Percentiles rank a stretch among this genome's conserved stretches.
Conservation (phyloP, 2,113 vertebrate species). For the Pachycephala philippinensis region DNA sequence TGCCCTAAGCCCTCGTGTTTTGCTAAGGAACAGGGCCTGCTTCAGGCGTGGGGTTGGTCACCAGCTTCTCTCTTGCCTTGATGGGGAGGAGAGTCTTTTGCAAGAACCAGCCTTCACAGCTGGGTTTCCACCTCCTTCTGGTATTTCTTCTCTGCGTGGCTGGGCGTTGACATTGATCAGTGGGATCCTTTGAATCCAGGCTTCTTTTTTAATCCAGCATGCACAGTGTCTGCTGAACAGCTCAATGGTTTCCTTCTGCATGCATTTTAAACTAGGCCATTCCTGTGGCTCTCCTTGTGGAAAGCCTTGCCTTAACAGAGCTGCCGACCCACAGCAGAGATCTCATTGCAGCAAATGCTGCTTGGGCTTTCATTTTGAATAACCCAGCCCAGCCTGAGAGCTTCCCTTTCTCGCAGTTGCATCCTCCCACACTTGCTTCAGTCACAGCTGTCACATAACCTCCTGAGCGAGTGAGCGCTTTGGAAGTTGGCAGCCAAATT, state of each 20-base stretch:
- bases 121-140: background rate
- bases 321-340: background rate
- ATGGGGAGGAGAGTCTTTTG: background rate
- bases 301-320: background rate
- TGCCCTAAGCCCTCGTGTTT: background rate
- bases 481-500: conserved; percentile 58
- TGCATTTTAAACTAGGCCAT: background rate
- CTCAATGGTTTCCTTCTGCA: background rate
- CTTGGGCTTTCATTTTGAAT: conserved; percentile 4
- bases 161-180: background rate
- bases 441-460: conserved; percentile 37
- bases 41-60: background rate
- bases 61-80: background rate
- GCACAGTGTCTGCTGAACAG: background rate
- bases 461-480: conserved; percentile 17
- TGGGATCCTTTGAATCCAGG: background rate
- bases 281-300: background rate
- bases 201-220: background rate
- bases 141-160: background rate
- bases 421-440: conserved; percentile 35
- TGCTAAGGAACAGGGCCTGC: background rate
- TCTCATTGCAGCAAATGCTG: background rate
- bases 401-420: conserved; percentile 34
- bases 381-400: background rate
- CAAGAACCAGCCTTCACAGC: background rate